Percentiles rank a stretch among this genome's conserved stretches.
Evolutionary conservation across 2,797 vertebrate species (phyloP).

Genomic region (Gallinago nigripennis): DNA sequence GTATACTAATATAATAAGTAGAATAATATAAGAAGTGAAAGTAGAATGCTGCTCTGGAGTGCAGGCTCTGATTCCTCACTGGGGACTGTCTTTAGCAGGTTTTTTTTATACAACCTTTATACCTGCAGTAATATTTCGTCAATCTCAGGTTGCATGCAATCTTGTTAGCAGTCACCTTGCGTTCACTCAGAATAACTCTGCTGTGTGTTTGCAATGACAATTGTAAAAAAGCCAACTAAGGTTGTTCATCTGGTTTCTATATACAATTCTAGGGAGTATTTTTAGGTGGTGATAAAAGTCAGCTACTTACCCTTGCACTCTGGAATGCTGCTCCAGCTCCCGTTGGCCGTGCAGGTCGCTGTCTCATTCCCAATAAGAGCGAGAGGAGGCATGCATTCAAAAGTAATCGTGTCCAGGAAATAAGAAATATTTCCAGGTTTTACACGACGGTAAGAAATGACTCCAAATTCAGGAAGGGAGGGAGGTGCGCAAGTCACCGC

Average conservation of each 20-base stretch:
- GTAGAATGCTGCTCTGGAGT: neutral
- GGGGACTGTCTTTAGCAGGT: neutral
- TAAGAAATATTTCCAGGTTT: slow-evolving; percentile 41
- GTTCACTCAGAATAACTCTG: neutral
- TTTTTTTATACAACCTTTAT: slow-evolving; percentile 18
- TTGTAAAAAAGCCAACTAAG: neutral
- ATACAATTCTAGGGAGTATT: neutral
- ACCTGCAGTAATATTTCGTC: slow-evolving; percentile 15
- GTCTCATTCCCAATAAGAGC: slow-evolving; percentile 85
- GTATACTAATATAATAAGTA: too few relatives aligned
- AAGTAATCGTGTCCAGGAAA: slow-evolving; percentile 74
- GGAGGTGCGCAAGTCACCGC: slow-evolving; percentile 85
- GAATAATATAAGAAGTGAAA: too few relatives aligned
- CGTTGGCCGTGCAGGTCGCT: slow-evolving; percentile 79
- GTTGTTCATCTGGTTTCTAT: neutral
- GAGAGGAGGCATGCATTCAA: slow-evolving; percentile 80
- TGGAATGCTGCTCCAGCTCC: slow-evolving; percentile 81
- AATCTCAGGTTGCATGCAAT: neutral
- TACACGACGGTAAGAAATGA: slow-evolving; percentile 67
- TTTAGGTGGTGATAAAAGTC: neutral
- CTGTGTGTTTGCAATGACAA: neutral
- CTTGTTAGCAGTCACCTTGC: neutral
- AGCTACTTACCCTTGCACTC: slow-evolving; percentile 82
- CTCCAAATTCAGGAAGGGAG: slow-evolving; percentile 71
- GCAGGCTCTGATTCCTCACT: neutral